Base-by-base conservation (phyloP, 2,888 invertebrate genomes). In the Smittia aterrima region DNA sequence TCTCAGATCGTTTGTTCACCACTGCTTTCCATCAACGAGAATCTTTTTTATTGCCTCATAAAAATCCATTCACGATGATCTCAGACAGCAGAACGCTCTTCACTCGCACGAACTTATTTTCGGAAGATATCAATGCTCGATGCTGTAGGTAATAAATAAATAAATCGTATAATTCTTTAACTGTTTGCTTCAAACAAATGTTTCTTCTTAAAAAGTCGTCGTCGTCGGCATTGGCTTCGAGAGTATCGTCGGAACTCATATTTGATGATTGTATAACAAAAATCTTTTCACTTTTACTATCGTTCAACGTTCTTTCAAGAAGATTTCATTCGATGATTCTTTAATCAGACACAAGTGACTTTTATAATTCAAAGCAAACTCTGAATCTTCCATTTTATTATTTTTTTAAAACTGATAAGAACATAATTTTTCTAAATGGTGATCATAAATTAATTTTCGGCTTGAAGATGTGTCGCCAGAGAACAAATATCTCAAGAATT, bases 71-170 rank as follows among this genome's bases (percentile, higher is more conserved):
- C 32, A 32, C 32, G 32, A 32, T 32, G 9, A 9, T 32, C 9
- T 32, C 32, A n/a, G n/a, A n/a, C n/a, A n/a, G n/a, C n/a, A n/a
- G n/a, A n/a, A n/a, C n/a, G n/a, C n/a, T n/a, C n/a, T n/a, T n/a
- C n/a, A n/a, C n/a, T n/a, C n/a, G n/a, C n/a, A n/a, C n/a, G 9
- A 22, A 64, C 4, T 24, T 11, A 9, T 27, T 64, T 64, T 64
- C 64, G 64, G 64, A 16, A 64, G 25, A 64, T 64, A 27, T 64
- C 58, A 58, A 58, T 58, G 58, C 25, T 64, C 64, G 20, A 64
- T 64, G 64, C 64, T 64, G 64, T 64, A 64, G 64, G 64, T 64
- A 64, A 64, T 24, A 64, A 64, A 27, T 27, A 64, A 64, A 64
- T 64, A 64, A 64, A 64, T 64, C 64, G 58, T 58, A 58, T 58